Base-by-base conservation (phyloP, 2,797 vertebrate genomes). In the Hylomyscus alleni region DNA sequence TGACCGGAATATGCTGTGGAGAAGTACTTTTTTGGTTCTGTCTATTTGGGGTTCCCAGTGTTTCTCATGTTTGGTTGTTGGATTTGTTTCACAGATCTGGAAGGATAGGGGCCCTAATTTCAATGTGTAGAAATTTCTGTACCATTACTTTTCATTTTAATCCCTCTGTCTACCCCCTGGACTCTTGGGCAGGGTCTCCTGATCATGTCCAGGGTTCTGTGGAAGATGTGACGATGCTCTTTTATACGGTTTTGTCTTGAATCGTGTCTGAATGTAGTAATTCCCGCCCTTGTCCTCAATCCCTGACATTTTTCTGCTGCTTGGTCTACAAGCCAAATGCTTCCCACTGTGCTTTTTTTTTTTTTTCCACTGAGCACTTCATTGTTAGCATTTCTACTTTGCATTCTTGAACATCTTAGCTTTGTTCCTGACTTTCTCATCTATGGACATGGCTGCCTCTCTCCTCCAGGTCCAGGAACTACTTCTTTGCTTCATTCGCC, bases 321-420 rank as follows among this genome's bases (percentile, higher is more conserved):
- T 26, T 72, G 34, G 1, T 87, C 34, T 37, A 26, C 17, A 9
- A n/a, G 10, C 34, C 20, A 54, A 22, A 54, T 65, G 44, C 6
- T n/a, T n/a, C 29, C 3, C 2, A 4, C 10, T 22, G 44, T 34
- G 3, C 0, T 77, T 20, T 19, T 19, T 5, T 65, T 31, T 10
- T 11, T 62, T 9, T 9, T 26, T 84, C 50, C 20, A 72, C 13
- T 5, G 52, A 19, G 19, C 9, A 37, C 37, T 37, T 69, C 20
- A 37, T 72, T 72, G 22, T 65, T 34, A 85, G 15, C 62, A 52
- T 85, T 69, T 86, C 13, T 72, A 37, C 10, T 26, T 86, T 54
- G 3, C 34, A 50, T 54, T 86, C 52, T 52, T 26, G 31, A 69
- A 52, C n/a, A 50, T n/a, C 40, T 50, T 7, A 34, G 31, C n/a